Evolutionary conservation across 1,140 invertebrate species (phyloP).

Genomic region (Drosophila persimilis): DNA sequence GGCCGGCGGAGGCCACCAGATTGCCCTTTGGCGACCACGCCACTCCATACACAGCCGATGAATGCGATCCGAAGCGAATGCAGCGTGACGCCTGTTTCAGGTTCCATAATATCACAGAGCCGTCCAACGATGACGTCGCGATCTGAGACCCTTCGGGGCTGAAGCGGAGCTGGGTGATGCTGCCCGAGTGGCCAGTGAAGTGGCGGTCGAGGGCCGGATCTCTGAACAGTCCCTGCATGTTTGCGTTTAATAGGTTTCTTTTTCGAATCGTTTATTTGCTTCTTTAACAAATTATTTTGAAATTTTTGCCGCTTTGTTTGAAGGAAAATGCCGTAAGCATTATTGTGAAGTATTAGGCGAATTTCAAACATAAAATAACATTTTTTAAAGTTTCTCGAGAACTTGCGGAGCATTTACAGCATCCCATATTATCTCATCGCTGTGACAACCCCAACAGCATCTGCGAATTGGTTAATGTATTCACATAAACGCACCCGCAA

Average conservation of each 20-base stretch:
- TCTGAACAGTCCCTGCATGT: conserved; percentile 29
- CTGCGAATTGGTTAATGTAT: conserved; percentile 50
- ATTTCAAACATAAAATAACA: no score
- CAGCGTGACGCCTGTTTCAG: conserved; percentile 86
- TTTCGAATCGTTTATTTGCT: conserved; percentile 10
- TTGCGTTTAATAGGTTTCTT: conserved; percentile 2
- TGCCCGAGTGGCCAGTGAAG: conserved; percentile 90
- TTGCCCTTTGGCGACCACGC: conserved; percentile 91
- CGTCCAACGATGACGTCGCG: conserved; percentile 90
- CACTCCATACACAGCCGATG: conserved; percentile 86
- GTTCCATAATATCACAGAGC: conserved; percentile 92
- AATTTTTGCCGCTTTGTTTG: conserved; percentile 88
- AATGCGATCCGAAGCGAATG: conserved; percentile 87
- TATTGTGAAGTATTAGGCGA: no score
- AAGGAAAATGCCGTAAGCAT: conserved; percentile 86
- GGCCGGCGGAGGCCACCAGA: conserved; percentile 91
- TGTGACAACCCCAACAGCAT: background rate
- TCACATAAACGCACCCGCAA: conserved; percentile 44
- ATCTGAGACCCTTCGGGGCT: conserved; percentile 90
- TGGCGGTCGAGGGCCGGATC: conserved; percentile 89
- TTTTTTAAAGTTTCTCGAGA: background rate
- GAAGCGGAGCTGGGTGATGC: conserved; percentile 90
- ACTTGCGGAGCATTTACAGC: background rate
- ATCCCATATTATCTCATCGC: no score
- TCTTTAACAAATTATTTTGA: background rate